Evolutionary conservation across 2,113 vertebrate genomes (phyloP).

Genomic region (Raja brachyura): DNA sequence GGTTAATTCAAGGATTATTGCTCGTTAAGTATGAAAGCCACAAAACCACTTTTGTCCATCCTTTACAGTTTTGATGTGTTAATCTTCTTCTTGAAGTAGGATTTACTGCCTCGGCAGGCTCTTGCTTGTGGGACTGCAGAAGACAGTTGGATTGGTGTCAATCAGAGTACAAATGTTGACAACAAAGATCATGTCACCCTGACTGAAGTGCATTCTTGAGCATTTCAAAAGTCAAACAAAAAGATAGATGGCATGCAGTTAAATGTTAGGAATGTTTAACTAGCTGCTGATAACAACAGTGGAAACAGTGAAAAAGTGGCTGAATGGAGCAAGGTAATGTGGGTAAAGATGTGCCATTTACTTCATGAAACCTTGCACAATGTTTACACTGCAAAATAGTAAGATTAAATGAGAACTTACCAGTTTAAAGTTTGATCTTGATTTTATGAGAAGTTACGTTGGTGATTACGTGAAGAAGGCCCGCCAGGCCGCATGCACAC

Average conservation of each 20-base stretch:
- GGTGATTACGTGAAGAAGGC: too few relatives aligned
- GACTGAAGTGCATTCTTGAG: neutral
- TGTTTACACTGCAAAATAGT: too few relatives aligned
- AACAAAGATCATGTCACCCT: neutral
- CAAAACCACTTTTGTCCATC: neutral
- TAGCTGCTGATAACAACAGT: neutral
- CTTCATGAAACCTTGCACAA: neutral
- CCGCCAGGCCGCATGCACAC: too few relatives aligned
- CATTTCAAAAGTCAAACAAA: neutral
- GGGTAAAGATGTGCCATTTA: neutral
- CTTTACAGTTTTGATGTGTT: neutral
- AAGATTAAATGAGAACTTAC: too few relatives aligned
- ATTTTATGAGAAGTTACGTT: too few relatives aligned
- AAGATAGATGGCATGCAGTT: neutral
- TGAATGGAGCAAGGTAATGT: neutral
- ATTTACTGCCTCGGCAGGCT: neutral
- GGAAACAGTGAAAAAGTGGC: neutral
- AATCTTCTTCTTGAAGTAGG: neutral
- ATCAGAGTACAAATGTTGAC: neutral
- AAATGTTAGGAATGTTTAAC: neutral
- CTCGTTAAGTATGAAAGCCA: neutral
- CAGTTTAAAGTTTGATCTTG: too few relatives aligned
- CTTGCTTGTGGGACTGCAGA: neutral
- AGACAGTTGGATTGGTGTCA: neutral
- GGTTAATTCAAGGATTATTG: neutral